Evolutionary conservation across 1,140 invertebrate species (phyloP).

Genomic region (Campodea augens): DNA sequence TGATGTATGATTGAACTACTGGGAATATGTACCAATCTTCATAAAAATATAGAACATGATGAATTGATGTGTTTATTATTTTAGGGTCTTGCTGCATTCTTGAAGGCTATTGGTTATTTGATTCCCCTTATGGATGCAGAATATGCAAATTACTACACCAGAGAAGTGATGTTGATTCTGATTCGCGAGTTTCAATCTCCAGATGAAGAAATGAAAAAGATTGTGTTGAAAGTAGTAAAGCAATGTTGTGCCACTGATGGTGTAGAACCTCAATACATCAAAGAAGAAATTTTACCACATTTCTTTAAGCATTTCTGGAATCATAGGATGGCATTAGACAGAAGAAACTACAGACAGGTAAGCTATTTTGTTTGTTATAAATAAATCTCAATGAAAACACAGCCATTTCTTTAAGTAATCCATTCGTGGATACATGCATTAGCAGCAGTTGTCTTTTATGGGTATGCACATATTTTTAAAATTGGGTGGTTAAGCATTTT

Average conservation of each 20-base stretch:
- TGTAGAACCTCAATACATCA: slow-evolving; percentile 97
- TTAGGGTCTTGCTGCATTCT: slow-evolving; percentile 84
- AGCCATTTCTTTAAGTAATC: no score
- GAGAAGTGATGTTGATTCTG: slow-evolving; percentile 98
- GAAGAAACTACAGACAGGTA: slow-evolving; percentile 94
- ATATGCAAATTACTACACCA: slow-evolving; percentile 98
- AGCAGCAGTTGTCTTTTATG: no score
- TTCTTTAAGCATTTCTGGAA: slow-evolving; percentile 99
- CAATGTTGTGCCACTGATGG: slow-evolving; percentile 99
- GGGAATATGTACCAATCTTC: no score
- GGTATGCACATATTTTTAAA: no score
- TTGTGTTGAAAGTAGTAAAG: slow-evolving; percentile 99
- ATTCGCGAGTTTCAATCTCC: slow-evolving; percentile 99
- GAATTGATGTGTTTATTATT: no score
- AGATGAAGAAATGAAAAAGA: slow-evolving; percentile 99
- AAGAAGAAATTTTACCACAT: slow-evolving; percentile 95
- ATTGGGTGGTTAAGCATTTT: no score
- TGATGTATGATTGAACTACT: no score
- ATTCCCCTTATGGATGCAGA: slow-evolving; percentile 99
- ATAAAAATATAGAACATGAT: no score
- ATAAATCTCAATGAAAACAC: no score
- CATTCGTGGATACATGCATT: no score
- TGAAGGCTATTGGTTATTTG: slow-evolving; percentile 98
- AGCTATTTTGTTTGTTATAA: no score
- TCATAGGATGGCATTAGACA: slow-evolving; percentile 95